Conservation (phyloP, 2,888 invertebrate species). For the Ceriagrion tenellum region DNA sequence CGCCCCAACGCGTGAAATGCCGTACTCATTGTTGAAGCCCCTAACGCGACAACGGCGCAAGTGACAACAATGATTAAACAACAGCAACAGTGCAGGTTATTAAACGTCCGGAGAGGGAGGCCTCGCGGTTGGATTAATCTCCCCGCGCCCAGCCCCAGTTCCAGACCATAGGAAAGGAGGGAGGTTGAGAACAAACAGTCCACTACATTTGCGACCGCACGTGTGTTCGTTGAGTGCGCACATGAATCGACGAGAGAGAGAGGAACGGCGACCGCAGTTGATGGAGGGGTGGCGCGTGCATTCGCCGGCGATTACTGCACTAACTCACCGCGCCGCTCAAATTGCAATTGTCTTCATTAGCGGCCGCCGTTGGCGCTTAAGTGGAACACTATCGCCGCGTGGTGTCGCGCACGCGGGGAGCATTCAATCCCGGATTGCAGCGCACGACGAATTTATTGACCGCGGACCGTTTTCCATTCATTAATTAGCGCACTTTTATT, state of each 20-base stretch:
- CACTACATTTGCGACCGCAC: too few species aligned
- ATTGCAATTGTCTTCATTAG: constrained; percentile 45
- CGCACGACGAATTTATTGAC: constrained; percentile 32
- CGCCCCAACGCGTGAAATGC: neutral
- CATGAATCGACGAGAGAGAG: neutral
- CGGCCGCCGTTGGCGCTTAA: constrained; percentile 27
- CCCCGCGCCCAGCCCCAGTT: neutral
- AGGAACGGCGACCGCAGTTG: neutral
- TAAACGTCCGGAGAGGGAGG: neutral
- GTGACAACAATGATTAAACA: neutral
- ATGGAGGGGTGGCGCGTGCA: constrained; percentile 21
- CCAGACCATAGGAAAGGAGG: neutral
- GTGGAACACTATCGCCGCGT: neutral
- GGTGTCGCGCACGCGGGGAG: neutral
- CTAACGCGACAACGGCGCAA: neutral
- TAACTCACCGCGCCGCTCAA: constrained; percentile 40
- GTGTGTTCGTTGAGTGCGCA: too few species aligned
- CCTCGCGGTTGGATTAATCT: neutral
- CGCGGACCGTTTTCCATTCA: constrained; percentile 25
- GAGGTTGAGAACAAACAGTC: too few species aligned
- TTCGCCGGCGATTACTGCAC: constrained; percentile 28
- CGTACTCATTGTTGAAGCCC: neutral
- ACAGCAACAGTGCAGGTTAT: neutral
- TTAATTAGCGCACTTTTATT: constrained; percentile 20
- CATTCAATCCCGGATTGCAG: neutral